Evolutionary conservation across 1,140 invertebrate genomes (phyloP), one percentile per base, ranked within the genome.

Genomic region (Saccostrea echinata): DNA sequence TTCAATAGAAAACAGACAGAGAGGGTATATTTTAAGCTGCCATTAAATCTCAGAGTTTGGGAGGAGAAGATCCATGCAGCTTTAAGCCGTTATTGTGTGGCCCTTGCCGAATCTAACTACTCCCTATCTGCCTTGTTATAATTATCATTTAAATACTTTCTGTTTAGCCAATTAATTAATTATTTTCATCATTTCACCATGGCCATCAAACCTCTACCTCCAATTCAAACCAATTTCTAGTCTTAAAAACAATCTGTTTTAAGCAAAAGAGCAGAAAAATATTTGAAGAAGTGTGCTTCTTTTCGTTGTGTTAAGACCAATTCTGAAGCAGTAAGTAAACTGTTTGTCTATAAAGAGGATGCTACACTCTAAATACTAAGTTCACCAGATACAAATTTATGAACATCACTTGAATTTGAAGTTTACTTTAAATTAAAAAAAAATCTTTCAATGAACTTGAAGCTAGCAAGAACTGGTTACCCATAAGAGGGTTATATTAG

Each of bases 381-480:
- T 30, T 1, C 24, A 76, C 13, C 68, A 33, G 68, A 76, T 76
- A 76, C 68, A 30, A 33, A 30, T 76, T 76, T 30, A 76, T 76
- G 68, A 76, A 76, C 27, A 30, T 76, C 68, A 76, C 27, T 76
- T 30, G 27, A 76, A 76, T 27, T 76, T 76, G 11, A 76, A 76
- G 68, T 76, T 76, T 76, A 76, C 68, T 30, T 61, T 61, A 18
- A 61, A 43, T 43, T 43, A 43, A n/a, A 24, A 24, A 64, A 18
- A 64, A 64, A n/a, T n/a, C n/a, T n/a, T 64, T 18, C 21, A 64
- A 64, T 21, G 21, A 76, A 68, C 64, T 24, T 30, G 57, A 24
- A 64, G 21, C 24, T 30, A 16, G 68, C 30, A 33, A 11, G 9
- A 21, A n/a, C n/a, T 76, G 68, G 68, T 76, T 76, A 76, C 27